Percentiles rank a stretch among this genome's conserved stretches.
phyloP scores from a whole-genome alignment of 2,888 invertebrate genomes.

The Cacoxenus indagator region DNA sequence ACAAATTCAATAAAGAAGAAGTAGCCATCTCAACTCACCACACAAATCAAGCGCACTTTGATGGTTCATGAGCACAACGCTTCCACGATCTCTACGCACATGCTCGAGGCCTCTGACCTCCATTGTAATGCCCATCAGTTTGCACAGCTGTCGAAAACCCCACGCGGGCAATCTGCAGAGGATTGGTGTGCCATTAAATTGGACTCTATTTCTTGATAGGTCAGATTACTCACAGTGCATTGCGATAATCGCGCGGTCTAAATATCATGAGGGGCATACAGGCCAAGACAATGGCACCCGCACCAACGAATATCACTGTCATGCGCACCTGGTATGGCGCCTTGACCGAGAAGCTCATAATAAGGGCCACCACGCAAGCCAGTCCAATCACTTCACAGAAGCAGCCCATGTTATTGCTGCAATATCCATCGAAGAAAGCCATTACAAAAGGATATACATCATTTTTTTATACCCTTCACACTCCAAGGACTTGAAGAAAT shows the following conservation, averaged over 20 bases:
- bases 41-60: slow-evolving; percentile 89
- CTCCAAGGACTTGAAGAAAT: too few relatives aligned
- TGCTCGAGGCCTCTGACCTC: slow-evolving; percentile 83
- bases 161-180: slow-evolving; percentile 80
- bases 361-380: slow-evolving; percentile 61
- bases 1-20: slow-evolving; percentile 38
- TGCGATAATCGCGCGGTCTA: slow-evolving; percentile 80
- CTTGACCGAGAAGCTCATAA: slow-evolving; percentile 64
- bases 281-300: slow-evolving; percentile 74
- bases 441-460: too few relatives aligned
- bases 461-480: too few relatives aligned
- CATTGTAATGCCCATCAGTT: slow-evolving; percentile 77
- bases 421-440: not conserved
- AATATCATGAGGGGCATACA: slow-evolving; percentile 83
- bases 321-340: slow-evolving; percentile 83
- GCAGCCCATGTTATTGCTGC: slow-evolving; percentile 54
- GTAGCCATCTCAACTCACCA: slow-evolving; percentile 79
- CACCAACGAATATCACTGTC: slow-evolving; percentile 75
- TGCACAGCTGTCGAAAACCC: slow-evolving; percentile 73
- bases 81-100: slow-evolving; percentile 81
- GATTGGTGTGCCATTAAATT: too few relatives aligned
- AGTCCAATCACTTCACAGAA: slow-evolving; percentile 66
- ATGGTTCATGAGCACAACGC: slow-evolving; percentile 88
- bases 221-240: slow-evolving; percentile 81
- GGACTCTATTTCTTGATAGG: not conserved